Percentiles rank a stretch among this genome's conserved stretches.
Conservation (phyloP, 2,888 invertebrate genomes). For the Drosophila mettleri region DNA sequence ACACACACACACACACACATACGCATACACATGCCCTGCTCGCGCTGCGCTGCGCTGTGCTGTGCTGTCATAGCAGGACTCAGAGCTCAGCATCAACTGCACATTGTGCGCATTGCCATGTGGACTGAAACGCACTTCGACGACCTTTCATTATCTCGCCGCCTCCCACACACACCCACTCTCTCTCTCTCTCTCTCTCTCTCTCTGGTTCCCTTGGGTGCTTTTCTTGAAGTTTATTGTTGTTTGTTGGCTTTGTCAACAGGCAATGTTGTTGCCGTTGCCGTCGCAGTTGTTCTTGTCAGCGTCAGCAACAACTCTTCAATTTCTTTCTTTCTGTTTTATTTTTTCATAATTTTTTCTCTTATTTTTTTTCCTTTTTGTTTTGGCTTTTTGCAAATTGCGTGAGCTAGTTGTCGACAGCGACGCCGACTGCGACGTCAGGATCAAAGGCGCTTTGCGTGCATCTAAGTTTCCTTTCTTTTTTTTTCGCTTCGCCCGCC, state of each 20-base stretch:
- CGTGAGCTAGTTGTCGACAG: slow-evolving; percentile 70
- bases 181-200: not conserved
- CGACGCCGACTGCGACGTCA: slow-evolving; percentile 51
- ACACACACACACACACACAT: slow-evolving; percentile 4
- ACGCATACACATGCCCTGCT: not conserved
- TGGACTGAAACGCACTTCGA: slow-evolving; percentile 70
- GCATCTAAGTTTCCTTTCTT: slow-evolving; percentile 54
- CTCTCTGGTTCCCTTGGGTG: slow-evolving; percentile 38
- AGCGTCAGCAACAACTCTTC: slow-evolving; percentile 53
- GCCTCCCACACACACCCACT: accelerated
- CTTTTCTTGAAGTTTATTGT: slow-evolving; percentile 61
- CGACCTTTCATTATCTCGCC: slow-evolving; percentile 79
- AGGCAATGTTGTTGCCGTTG: slow-evolving; percentile 31
- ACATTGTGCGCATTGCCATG: slow-evolving; percentile 45
- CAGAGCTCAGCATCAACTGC: slow-evolving; percentile 39
- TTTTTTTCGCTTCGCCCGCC: no score
- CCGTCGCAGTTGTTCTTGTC: slow-evolving; percentile 33
- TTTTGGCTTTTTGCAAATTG: slow-evolving; percentile 65
- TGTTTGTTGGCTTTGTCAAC: slow-evolving; percentile 67
- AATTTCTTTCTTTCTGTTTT: slow-evolving; percentile 33
- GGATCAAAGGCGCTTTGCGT: slow-evolving; percentile 75
- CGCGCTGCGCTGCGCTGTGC: no score
- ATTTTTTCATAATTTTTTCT: slow-evolving; percentile 13
- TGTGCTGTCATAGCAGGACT: slow-evolving; percentile 6
- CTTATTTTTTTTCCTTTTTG: not conserved